phyloP scores from a whole-genome alignment of 2,888 invertebrate species.

The Mesorhabditis spiculigera region DNA sequence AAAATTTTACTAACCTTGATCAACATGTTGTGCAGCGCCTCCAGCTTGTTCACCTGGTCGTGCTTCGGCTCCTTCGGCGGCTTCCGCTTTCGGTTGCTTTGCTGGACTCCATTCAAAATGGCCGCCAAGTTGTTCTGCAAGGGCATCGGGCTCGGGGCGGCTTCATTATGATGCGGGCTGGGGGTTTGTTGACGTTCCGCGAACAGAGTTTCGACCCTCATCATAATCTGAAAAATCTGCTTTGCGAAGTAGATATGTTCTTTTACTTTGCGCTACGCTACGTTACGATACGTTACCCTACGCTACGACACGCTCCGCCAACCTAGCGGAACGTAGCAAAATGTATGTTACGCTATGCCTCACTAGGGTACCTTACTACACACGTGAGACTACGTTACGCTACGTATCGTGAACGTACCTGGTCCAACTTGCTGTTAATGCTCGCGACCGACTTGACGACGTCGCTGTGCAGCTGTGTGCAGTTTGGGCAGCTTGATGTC shows the following conservation, averaged over 20 bases:
- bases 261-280: too few species aligned
- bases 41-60: constrained; percentile 12
- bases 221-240: not conserved
- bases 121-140: not conserved
- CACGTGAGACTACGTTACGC: too few species aligned
- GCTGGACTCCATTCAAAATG: not conserved
- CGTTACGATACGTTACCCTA: too few species aligned
- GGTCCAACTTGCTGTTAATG: not conserved
- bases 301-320: too few species aligned
- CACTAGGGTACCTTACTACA: too few species aligned
- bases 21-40: not conserved
- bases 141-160: not conserved
- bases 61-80: constrained; percentile 40
- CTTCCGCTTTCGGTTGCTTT: constrained; percentile 43
- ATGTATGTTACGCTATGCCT: too few species aligned
- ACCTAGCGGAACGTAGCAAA: too few species aligned
- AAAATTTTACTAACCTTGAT: not conserved
- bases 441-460: not conserved
- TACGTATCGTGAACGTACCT: too few species aligned
- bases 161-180: not conserved
- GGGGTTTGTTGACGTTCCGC: not conserved
- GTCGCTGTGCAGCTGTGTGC: not conserved
- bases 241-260: not conserved
- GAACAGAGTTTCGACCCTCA: not conserved
- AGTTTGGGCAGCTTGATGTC: not conserved